These are phyloP conservation scores for Epirrhoe alternata DNA, from an alignment of 2,888 invertebrate species.

Conservation along the genomic window DNA sequence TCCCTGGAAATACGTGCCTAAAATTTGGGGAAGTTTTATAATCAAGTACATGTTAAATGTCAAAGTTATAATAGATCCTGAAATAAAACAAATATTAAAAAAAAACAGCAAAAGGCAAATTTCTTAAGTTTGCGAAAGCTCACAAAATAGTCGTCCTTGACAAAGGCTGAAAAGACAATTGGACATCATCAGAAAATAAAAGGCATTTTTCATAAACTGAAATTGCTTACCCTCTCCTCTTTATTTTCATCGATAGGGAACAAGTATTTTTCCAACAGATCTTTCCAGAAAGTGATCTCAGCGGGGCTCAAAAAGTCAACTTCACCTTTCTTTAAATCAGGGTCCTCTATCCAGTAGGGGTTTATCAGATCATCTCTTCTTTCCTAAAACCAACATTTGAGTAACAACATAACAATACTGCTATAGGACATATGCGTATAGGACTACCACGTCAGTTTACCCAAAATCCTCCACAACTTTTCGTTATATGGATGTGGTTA, in stretches of 20 bases:
- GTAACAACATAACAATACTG: background rate
- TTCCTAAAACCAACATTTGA: conserved; percentile 67
- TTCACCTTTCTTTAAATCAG: conserved; percentile 94
- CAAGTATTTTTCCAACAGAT: conserved; percentile 96
- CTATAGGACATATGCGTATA: too few species aligned
- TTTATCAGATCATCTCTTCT: conserved; percentile 94
- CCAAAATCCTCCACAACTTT: too few species aligned
- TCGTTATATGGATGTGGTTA: too few species aligned
- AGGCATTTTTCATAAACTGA: background rate
- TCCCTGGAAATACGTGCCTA: conserved; percentile 96
- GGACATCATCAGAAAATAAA: background rate
- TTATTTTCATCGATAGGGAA: conserved; percentile 97
- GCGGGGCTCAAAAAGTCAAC: conserved; percentile 93
- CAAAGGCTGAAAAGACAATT: background rate
- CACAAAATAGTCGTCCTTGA: background rate
- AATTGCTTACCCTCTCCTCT: conserved; percentile 91
- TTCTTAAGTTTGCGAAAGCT: conserved; percentile 7
- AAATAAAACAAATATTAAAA: conserved; percentile 53
- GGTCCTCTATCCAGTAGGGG: conserved; percentile 97
- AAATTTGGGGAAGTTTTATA: conserved; percentile 79
- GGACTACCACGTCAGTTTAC: too few species aligned
- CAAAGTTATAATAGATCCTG: conserved; percentile 48
- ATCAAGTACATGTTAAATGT: conserved; percentile 48
- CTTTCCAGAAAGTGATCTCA: conserved; percentile 97
- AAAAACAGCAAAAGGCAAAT: conserved; percentile 9